phyloP scores from a whole-genome alignment of 2,797 vertebrate genomes.

The Petrocephalus sullivani region DNA sequence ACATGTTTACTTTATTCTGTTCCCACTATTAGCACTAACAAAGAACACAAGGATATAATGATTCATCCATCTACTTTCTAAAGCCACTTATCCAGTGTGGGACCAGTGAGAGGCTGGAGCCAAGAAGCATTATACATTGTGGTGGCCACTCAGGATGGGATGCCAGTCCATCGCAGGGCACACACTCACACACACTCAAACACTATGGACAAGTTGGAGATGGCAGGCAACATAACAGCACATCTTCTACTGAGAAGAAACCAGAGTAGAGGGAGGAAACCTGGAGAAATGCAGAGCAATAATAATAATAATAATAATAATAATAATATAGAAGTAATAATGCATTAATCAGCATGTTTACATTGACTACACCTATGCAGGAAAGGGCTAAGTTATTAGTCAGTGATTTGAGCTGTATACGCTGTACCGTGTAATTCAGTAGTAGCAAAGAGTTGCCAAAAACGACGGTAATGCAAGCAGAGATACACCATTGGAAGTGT shows the following conservation, averaged over 20 bases:
- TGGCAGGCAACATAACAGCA: not conserved
- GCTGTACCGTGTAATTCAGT: not conserved
- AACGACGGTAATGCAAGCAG: not conserved
- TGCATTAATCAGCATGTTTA: not conserved
- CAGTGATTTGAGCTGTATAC: slow-evolving; percentile 3
- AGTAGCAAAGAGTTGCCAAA: not conserved
- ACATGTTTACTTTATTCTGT: not conserved
- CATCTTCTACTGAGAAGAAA: not conserved
- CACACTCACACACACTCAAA: not conserved
- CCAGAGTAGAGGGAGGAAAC: not conserved
- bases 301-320: not conserved
- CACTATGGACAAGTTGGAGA: not conserved
- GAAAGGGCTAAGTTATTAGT: not conserved
- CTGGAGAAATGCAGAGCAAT: not conserved
- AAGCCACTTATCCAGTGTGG: not conserved
- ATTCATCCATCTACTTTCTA: not conserved
- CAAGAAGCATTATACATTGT: not conserved
- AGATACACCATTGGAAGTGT: not conserved
- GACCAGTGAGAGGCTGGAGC: not conserved
- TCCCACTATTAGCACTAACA: not conserved
- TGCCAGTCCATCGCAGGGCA: not conserved
- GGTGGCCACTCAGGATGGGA: not conserved
- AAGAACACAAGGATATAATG: not conserved
- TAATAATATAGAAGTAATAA: not conserved
- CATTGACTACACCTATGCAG: not conserved